Evolutionary conservation across 2,113 vertebrate species (phyloP).

Genomic region (Corvus hawaiiensis): DNA sequence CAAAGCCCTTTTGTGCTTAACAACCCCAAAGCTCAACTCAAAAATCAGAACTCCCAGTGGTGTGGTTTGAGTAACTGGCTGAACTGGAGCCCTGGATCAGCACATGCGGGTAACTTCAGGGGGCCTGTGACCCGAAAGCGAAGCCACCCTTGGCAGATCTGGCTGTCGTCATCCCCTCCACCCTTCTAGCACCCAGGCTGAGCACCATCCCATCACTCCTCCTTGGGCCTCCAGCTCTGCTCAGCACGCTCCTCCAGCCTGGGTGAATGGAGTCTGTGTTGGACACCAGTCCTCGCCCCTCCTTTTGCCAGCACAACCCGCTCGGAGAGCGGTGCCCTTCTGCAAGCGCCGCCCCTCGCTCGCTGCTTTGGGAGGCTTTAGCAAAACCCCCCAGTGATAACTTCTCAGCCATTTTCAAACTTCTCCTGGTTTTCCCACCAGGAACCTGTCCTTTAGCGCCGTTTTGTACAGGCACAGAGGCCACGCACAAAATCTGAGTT

Average conservation of each 20-base stretch:
- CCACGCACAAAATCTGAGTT: not conserved
- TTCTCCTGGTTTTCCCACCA: not conserved
- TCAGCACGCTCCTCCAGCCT: not conserved
- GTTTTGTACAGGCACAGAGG: not conserved
- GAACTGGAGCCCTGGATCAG: not conserved
- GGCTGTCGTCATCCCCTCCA: not conserved
- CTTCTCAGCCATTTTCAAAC: not conserved
- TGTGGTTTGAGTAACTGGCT: not conserved
- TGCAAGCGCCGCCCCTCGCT: accelerated
- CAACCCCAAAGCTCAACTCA: not conserved
- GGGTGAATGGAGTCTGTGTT: not conserved
- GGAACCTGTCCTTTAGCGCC: not conserved
- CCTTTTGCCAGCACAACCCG: not conserved
- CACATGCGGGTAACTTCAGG: not conserved
- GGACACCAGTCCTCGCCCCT: not conserved
- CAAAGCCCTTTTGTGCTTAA: not conserved
- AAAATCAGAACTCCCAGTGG: not conserved
- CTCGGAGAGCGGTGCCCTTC: accelerated
- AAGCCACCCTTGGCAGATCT: not conserved
- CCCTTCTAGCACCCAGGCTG: not conserved
- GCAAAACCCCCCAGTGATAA: not conserved
- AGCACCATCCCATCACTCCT: not conserved
- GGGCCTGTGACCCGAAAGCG: not conserved
- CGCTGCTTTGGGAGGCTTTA: not conserved
- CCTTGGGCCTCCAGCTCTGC: not conserved